These are phyloP conservation scores for Azemiops feae DNA, from an alignment of 2,113 vertebrate species.

Conservation along the genomic window DNA sequence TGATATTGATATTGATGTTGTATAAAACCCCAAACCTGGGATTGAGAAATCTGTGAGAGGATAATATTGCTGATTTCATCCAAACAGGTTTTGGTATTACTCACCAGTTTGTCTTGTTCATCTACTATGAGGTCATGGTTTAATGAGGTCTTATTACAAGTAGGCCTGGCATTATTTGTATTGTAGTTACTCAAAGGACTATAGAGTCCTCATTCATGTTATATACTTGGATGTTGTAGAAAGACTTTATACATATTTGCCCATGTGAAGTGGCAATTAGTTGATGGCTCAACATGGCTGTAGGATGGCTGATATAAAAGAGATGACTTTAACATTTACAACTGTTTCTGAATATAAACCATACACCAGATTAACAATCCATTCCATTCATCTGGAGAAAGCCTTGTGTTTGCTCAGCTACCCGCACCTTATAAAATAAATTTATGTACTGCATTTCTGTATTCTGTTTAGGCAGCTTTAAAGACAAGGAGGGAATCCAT, in stretches of 20 bases:
- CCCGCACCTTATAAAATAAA: not conserved
- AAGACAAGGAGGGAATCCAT: not conserved
- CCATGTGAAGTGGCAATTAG: not conserved
- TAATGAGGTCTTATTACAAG: not conserved
- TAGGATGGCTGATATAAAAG: not conserved
- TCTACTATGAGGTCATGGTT: not conserved
- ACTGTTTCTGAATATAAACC: not conserved
- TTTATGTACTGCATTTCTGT: not conserved
- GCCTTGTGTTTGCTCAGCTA: not conserved
- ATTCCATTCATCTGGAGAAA: not conserved
- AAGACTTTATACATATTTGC: not conserved
- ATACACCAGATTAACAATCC: not conserved
- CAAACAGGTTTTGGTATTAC: not conserved
- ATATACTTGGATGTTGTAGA: not conserved
- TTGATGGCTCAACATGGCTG: not conserved
- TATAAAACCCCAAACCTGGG: not conserved
- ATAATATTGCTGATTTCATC: not conserved
- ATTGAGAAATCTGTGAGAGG: not conserved
- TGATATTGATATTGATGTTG: not conserved
- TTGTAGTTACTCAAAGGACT: not conserved
- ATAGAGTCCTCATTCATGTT: not conserved
- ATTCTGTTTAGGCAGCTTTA: not conserved
- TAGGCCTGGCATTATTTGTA: not conserved
- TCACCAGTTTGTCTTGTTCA: not conserved
- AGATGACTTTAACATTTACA: not conserved